Conservation (phyloP, 2,113 vertebrate genomes). For the Leucopternis melanops region DNA sequence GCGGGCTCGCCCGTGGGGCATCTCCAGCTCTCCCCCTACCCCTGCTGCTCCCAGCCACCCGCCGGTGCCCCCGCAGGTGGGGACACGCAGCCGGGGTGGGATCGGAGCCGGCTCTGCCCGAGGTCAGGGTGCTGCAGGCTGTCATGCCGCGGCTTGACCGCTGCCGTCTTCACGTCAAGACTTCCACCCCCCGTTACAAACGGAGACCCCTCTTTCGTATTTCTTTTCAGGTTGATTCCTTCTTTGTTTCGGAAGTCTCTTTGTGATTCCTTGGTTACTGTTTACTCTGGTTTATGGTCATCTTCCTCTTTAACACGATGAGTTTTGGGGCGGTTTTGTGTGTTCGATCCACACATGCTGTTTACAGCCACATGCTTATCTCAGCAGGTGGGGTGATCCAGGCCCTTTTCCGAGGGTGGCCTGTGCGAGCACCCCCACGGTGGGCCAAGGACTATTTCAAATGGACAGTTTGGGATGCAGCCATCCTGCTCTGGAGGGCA, state of each 20-base stretch:
- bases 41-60: neutral
- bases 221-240: neutral
- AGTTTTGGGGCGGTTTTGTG: neutral
- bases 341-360: neutral
- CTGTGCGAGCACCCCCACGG: neutral
- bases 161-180: neutral
- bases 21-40: neutral
- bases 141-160: neutral
- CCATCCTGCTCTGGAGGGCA: neutral
- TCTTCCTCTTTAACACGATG: neutral
- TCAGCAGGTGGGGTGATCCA: neutral
- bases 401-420: neutral
- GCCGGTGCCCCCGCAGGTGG: fast-evolving
- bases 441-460: neutral
- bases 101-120: fast-evolving
- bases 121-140: neutral
- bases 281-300: neutral
- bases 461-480: neutral
- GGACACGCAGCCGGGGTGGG: fast-evolving
- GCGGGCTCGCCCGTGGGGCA: fast-evolving
- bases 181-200: neutral
- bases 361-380: neutral
- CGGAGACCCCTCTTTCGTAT: neutral
- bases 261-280: neutral
- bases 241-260: neutral